phyloP scores from a whole-genome alignment of 2,888 invertebrate species.

The Cephonodes hylas region DNA sequence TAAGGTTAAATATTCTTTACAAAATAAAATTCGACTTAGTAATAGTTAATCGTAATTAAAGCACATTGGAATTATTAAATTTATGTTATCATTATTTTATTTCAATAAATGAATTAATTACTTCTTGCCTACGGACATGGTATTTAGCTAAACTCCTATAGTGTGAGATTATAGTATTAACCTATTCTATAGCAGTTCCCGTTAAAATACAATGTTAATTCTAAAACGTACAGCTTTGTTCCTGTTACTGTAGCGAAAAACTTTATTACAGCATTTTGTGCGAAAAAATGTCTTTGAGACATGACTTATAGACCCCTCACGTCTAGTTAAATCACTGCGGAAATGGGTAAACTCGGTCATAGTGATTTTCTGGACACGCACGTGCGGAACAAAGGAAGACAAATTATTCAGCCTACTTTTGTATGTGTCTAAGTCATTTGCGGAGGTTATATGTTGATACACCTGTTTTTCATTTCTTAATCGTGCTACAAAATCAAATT shows the following conservation, averaged over 20 bases:
- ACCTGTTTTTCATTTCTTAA: neutral
- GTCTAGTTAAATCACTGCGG: neutral
- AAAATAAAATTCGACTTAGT: no score
- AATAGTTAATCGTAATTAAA: no score
- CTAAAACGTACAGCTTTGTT: no score
- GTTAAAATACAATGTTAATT: no score
- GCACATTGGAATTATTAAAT: no score
- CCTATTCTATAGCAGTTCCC: no score
- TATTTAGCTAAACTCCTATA: no score
- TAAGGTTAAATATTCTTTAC: no score
- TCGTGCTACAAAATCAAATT: neutral
- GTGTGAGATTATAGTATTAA: no score
- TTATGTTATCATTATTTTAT: no score
- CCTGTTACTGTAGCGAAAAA: neutral
- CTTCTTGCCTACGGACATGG: no score
- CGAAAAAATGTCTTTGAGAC: neutral
- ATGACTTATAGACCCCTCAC: neutral
- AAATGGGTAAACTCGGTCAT: neutral
- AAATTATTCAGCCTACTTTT: neutral
- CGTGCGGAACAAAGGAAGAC: neutral
- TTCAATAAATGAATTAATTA: no score
- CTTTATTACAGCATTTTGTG: neutral
- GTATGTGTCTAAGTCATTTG: neutral
- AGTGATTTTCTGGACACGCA: neutral
- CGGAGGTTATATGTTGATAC: neutral